Base-by-base conservation (phyloP, 2,113 vertebrate genomes). In the Spheniscus mendiculus region DNA sequence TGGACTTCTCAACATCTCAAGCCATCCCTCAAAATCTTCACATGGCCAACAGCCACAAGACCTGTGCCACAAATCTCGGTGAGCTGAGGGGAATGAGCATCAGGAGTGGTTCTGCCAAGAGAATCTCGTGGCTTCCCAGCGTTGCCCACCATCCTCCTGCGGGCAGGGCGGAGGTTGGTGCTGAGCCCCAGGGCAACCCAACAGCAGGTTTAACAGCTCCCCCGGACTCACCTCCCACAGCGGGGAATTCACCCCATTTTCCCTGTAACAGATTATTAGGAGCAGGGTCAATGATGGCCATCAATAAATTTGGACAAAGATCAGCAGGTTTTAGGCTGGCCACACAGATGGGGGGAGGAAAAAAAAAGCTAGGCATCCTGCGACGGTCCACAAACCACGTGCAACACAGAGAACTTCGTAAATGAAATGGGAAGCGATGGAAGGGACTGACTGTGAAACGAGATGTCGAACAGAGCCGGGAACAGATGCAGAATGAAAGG, bases 301-400 rank as follows among this genome's bases (percentile, higher is more conserved):
- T 27, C 65, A n/a, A 30, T 25, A 38, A 20, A 38, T 3, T 21
- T 1, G 9, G n/a, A 8, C 47, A 62, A 44, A 40, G 27, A 10
- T 12, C 32, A 19, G 63, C n/a, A 50, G 59, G n/a, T 25, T 1
- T 34, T 45, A 22, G 47, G 55, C 45, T 50, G 52, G 6, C 12
- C 55, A 62, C n/a, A 62, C 26, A 53, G 22, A 15, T 0, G 12
- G 12, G 25, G 11, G 20, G 10, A 21, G 11, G 42, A 42, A 12
- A 42, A 22, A 52, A 16, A 38, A 16, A 65, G 19, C 61, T 16
- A 18, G 6, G 34, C 66, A 71, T 20, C 45, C 72, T 70, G 26
- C 23, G 12, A 15, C 1, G 2, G 14, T 36, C 45, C 81, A 18
- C 45, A 58, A 29, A 62, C 3, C 34, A 71, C 0, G 0, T 4